phyloP scores from a whole-genome alignment of 2,888 invertebrate genomes.

The Drosophila lacicola region DNA sequence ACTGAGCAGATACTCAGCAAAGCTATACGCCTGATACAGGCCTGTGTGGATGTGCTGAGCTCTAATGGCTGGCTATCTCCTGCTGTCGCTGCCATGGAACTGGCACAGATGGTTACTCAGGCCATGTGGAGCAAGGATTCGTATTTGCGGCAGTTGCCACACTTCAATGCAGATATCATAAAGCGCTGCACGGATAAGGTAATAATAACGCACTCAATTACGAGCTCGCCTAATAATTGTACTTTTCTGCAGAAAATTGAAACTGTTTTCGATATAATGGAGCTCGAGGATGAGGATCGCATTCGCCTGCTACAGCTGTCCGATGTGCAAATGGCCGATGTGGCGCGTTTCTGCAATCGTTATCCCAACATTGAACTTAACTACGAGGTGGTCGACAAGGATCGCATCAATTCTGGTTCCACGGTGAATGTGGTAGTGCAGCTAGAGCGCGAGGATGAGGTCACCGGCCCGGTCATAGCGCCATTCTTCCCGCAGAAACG shows the following conservation, averaged over 20 bases:
- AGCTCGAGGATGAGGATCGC: constrained; percentile 94
- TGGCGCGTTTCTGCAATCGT: constrained; percentile 98
- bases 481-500: constrained; percentile 98
- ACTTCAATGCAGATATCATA: constrained; percentile 95
- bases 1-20: constrained; percentile 94
- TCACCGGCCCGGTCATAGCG: constrained; percentile 98
- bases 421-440: constrained; percentile 96
- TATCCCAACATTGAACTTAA: constrained; percentile 99
- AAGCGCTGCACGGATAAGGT: constrained; percentile 95
- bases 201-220: rapidly evolving
- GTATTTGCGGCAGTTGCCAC: constrained; percentile 98
- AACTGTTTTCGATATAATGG: constrained; percentile 92
- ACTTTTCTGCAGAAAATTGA: constrained; percentile 86
- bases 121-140: constrained; percentile 99
- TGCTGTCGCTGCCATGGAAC: constrained; percentile 99
- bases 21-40: constrained; percentile 94
- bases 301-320: constrained; percentile 91
- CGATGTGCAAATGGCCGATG: constrained; percentile 97
- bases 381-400: constrained; percentile 94
- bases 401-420: constrained; percentile 91
- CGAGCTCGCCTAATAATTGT: not conserved
- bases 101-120: constrained; percentile 99
- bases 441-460: constrained; percentile 98
- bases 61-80: constrained; percentile 99
- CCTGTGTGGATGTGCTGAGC: constrained; percentile 97